Conservation (phyloP, 1,140 invertebrate species). For the Pachyrhynchus sulphureomaculatus region DNA sequence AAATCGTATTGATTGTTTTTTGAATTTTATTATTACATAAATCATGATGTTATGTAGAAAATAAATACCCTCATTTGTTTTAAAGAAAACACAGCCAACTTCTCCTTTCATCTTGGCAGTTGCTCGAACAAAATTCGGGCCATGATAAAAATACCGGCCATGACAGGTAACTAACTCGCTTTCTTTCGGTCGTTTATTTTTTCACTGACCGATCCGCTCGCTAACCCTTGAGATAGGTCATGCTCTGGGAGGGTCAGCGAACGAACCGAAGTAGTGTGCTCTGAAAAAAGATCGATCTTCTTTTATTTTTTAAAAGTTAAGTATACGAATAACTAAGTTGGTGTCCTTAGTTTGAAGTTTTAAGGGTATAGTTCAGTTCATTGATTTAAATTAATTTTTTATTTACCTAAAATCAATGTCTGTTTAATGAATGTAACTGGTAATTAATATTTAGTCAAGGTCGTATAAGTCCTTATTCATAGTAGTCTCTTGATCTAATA, state of each 20-base stretch:
- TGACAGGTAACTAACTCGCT: conserved; percentile 21
- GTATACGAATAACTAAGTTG: too few species aligned
- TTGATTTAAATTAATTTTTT: too few species aligned
- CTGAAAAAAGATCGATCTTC: background rate
- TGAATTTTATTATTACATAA: too few species aligned
- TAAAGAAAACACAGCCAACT: background rate
- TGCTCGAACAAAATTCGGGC: background rate
- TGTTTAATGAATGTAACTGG: too few species aligned
- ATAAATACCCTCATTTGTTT: too few species aligned
- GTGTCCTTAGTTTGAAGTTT: too few species aligned
- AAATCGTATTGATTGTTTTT: too few species aligned
- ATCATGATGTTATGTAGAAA: too few species aligned
- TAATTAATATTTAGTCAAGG: too few species aligned
- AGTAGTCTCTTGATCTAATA: background rate
- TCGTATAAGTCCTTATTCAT: too few species aligned
- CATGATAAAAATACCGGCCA: conserved; percentile 6
- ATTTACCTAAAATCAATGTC: too few species aligned
- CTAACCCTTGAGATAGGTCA: conserved; percentile 39
- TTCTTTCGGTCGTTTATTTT: conserved; percentile 29
- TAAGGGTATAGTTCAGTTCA: too few species aligned
- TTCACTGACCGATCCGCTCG: conserved; percentile 38
- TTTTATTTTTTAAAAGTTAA: conserved; percentile 1
- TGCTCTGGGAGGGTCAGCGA: conserved; percentile 33
- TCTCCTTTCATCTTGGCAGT: background rate
- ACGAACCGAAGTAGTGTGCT: conserved; percentile 10